Base-by-base conservation (phyloP, 1,140 invertebrate genomes). In the Drosophila melanica region DNA sequence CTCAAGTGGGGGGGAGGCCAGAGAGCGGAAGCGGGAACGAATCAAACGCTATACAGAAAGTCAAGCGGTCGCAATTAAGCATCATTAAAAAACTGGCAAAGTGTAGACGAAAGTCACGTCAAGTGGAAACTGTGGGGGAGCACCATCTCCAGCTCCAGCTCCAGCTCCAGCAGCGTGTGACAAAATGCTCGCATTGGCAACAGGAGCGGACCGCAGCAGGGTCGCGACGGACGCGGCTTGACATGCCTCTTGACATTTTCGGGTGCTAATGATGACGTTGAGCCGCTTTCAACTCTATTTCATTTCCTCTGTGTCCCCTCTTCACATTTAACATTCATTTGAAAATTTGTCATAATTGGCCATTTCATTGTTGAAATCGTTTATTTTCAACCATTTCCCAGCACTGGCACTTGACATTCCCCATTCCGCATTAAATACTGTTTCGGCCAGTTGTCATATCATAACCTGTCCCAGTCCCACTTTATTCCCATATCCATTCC, bases 281-380 rank as follows among this genome's bases (percentile, higher is more conserved):
- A 79, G 67, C 33, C 51, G 47, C 44, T 75, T 59, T 84, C 67
- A 54, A 82, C 79, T 81, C 70, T 39, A 9, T 27, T 10, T 30
- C 5, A 37, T 62, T 35, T 23, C 7, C 48, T 44, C 23, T 16
- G n/a, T n/a, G n/a, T 27, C 23, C 20, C 35, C 12, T 9, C 45
- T 42, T 45, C 18, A 79, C 75, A 84, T 23, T 76, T 68, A 63
- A 73, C 50, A 76, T 76, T 79, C 57, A 76, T 82, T 77, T 81
- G 58, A 71, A 87, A 87, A 89, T 89, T 87, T 89, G 79, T 80
- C 79, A 89, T 87, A 87, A 87, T 87, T 89, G 84, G 76, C 62
- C 84, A 82, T 77, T 85, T 84, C 67, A 85, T 80, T 64, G 60
- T 80, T 44, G 30, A 41, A 39, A 74, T 57, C 44, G 54, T 55